Base-by-base conservation (phyloP, 2,888 invertebrate genomes). In the Carcina quercana region DNA sequence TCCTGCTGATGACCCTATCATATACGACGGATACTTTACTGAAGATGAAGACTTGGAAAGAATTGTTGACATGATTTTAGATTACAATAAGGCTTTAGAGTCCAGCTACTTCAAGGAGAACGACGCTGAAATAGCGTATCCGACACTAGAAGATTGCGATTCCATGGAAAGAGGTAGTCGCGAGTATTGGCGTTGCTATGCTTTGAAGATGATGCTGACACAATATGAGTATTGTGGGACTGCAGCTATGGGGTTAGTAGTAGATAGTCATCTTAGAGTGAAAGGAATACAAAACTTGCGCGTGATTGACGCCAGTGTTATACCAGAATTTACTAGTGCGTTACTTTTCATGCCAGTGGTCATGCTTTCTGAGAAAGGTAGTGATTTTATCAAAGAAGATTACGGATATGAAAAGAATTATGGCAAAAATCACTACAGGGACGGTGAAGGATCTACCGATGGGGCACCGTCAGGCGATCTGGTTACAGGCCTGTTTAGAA, bases 291-390 rank as follows among this genome's bases (percentile, higher is more conserved):
- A 59, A 15, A 52, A 64, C 1, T 36, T 82, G 15, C 59, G 80
- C 40, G 64, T 82, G 0, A 70, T 70, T 1, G 82, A 82, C 40
- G 80, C 82, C 1, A 82, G 82, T 41, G 40, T 80, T 4, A 80
- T 82, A 74, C 79, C 82, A 0, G 75, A 72, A 0, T 75, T 78
- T 40, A 62, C 78, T 0, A 79, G 80, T 49, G 70, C 71, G 0
- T 79, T 82, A 39, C 68, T 67, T 1, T 76, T 79, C 35, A 75
- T 78, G 22, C 64, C 82, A 3, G 63, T 63, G 1, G 78, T 80
- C 65, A 80, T 80, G 78, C 69, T 82, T 30, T 79, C 79, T 1
- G 82, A 82, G 45, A 53, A 71, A 42, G 82, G 70, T 8, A 67
- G 79, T 6, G 79, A 78, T 43, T 72, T 82, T 27, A 75, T 82